A percentile compares a stretch with the other conserved stretches of the same genome.
phyloP scores from a whole-genome alignment of 2,113 vertebrate genomes.

The Saguinus imperator region DNA sequence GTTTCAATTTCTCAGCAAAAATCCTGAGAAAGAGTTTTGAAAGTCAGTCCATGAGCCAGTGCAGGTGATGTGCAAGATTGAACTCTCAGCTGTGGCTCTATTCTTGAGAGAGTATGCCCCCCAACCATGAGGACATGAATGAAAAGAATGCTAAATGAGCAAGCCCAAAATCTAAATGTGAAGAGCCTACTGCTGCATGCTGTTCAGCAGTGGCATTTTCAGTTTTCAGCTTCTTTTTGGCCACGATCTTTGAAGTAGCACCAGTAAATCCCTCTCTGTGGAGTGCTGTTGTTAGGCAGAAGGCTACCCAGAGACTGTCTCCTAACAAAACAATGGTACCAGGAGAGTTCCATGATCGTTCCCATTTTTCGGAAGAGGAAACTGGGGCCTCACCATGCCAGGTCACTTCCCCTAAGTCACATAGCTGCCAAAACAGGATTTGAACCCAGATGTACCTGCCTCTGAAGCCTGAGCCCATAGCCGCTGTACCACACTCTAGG shows the following conservation, averaged over 20 bases:
- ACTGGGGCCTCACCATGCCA: not conserved
- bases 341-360: not conserved
- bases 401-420: not conserved
- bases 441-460: not conserved
- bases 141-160: not conserved
- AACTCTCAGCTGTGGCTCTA: not conserved
- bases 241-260: not conserved
- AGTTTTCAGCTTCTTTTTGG: not conserved
- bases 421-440: not conserved
- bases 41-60: slow-evolving; percentile 41
- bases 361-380: not conserved
- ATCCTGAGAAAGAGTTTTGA: not conserved
- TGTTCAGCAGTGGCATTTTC: not conserved
- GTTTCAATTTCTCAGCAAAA: slow-evolving; percentile 45
- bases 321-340: not conserved
- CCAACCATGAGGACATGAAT: not conserved
- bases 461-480: not conserved
- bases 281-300: too few species aligned
- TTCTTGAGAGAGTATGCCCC: not conserved
- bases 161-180: not conserved
- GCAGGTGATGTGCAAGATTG: not conserved
- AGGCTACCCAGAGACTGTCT: not conserved
- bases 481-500: not conserved
- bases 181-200: not conserved
- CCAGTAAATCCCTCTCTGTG: not conserved